phyloP scores from a whole-genome alignment of 2,888 invertebrate genomes.

The Dasysyrphus tricinctus region DNA sequence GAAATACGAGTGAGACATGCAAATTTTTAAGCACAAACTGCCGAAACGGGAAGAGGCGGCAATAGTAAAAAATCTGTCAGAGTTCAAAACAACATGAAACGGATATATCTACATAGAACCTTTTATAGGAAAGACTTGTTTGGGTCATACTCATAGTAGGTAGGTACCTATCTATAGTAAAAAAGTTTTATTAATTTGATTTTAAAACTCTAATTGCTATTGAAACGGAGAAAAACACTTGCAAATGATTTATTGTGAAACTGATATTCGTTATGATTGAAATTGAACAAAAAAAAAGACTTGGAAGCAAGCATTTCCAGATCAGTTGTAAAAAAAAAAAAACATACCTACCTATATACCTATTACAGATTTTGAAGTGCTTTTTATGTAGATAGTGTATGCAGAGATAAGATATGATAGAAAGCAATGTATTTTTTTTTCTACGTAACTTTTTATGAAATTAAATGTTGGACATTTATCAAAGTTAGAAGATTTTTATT shows the following conservation, averaged over 20 bases:
- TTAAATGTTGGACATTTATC: no score
- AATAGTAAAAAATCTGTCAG: slow-evolving; percentile 4
- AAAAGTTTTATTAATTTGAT: slow-evolving; percentile 47
- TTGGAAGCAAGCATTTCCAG: neutral
- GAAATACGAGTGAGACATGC: slow-evolving; percentile 58
- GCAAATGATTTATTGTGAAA: slow-evolving; percentile 4
- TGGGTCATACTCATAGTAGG: no score
- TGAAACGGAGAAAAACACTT: neutral
- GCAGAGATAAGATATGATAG: no score
- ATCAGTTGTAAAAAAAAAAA: no score
- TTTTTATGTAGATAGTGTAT: no score
- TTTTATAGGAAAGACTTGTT: neutral
- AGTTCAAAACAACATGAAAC: neutral
- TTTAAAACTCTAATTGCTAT: slow-evolving; percentile 42
- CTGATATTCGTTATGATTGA: neutral
- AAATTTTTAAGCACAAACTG: slow-evolving; percentile 27
- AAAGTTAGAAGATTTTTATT: no score
- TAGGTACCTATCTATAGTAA: no score
- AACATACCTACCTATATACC: no score
- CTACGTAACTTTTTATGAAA: no score
- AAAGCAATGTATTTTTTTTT: no score
- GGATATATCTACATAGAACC: neutral
- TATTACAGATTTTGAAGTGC: no score
- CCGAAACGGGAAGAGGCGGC: neutral
- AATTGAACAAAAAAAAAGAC: neutral